Evolutionary conservation across 1,140 invertebrate genomes (phyloP), one percentile per base, ranked within the genome.

Genomic region (Triops longicaudatus): DNA sequence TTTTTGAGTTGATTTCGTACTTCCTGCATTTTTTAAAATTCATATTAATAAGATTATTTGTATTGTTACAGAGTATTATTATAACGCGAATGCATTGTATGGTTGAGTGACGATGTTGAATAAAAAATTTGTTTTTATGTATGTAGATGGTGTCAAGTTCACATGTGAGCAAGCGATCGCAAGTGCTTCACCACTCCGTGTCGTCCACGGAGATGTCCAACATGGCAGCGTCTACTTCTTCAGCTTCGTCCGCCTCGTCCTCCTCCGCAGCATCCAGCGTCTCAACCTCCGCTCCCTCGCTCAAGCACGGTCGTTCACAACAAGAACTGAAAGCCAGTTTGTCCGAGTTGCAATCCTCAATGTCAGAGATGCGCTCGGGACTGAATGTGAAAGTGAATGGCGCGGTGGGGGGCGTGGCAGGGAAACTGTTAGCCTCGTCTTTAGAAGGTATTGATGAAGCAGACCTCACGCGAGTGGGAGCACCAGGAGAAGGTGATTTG

Each of bases 341-440:
- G 72, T 88, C 87, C 78, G 90, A 92, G 79, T 86, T 92, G 72
- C 90, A 92, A 83, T 90, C 88, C 81, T 90, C 90, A 80, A 91
- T 92, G 83, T 90, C 90, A 28, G 91, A 92, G 86, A 91, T 93
- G 88, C 91, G 91, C 81, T 88, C 79, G 1, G 74, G 72, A 17
- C 75, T 79, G 75, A 75, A 72, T 71, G 74, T 72, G 74, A 78
- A 74, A 22, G 72, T 72, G 12, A 73, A 72, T 17, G 43, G 31
- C 50, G 14, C 31, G 26, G 73, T 41, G 42, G 50, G 75, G 63
- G 73, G 63, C 37, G 37, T 77, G 17, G 42, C 74, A 2, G 26
- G 41, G 41, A 87, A 84, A 77, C 82, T 84, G 71, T 84, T 85
- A 77, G 83, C 86, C 1, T 26, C 78, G 50, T 81, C 86, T 4